phyloP scores from a whole-genome alignment of 2,797 vertebrate species.

The Lepilemur ruficaudatus region DNA sequence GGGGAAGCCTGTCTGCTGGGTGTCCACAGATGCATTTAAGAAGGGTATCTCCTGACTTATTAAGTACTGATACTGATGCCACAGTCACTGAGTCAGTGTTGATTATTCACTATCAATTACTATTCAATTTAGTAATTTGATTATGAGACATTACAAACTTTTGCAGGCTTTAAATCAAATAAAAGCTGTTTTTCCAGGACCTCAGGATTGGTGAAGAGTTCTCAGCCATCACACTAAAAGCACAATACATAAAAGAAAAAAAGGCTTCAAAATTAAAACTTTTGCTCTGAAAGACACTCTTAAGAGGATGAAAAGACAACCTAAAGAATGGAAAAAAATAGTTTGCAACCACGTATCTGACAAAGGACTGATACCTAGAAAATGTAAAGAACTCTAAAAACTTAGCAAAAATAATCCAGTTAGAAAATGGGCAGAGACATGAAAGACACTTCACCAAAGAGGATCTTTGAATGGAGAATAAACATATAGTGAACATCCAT shows the following conservation, averaged over 20 bases:
- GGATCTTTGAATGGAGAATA: not conserved
- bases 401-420: not conserved
- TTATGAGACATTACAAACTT: not conserved
- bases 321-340: not conserved
- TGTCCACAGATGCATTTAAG: fast-evolving
- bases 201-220: not conserved
- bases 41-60: not conserved
- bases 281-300: not conserved
- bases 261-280: not conserved
- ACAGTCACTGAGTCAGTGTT: not conserved
- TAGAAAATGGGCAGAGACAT: not conserved
- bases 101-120: not conserved
- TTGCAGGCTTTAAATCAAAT: not conserved
- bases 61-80: not conserved
- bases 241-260: not conserved
- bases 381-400: not conserved
- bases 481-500: not conserved
- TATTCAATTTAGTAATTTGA: not conserved
- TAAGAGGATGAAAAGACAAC: not conserved
- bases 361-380: not conserved
- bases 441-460: not conserved
- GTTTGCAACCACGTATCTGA: not conserved
- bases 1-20: not conserved
- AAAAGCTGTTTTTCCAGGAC: not conserved
- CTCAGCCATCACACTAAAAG: not conserved